phyloP scores from a whole-genome alignment of 2,888 invertebrate genomes.

The Heteromyza rotundicornis region DNA sequence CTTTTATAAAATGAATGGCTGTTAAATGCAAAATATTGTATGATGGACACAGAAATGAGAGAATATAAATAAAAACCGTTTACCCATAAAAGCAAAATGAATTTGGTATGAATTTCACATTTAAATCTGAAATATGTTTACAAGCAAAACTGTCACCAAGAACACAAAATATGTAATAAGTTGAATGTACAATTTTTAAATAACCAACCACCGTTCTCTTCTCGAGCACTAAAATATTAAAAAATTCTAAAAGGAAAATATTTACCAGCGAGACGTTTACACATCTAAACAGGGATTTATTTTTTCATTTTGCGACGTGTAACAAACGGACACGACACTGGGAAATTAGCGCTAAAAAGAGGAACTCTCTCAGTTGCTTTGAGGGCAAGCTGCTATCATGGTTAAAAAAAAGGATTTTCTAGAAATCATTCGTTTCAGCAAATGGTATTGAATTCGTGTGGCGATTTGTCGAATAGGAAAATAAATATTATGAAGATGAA shows the following conservation, averaged over 20 bases:
- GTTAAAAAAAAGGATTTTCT: too few species aligned
- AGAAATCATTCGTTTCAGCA: too few species aligned
- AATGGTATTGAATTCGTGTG: too few species aligned
- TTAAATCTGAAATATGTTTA: neutral
- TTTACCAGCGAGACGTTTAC: conserved; percentile 30
- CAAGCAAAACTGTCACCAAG: neutral
- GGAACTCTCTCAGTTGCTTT: too few species aligned
- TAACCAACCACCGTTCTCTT: conserved; percentile 13
- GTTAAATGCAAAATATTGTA: too few species aligned
- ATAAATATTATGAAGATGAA: too few species aligned
- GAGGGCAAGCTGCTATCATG: too few species aligned
- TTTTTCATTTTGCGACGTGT: conserved; percentile 12
- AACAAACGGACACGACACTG: conserved; percentile 23
- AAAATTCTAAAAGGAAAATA: conserved; percentile 21
- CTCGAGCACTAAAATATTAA: conserved; percentile 7
- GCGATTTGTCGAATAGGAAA: too few species aligned
- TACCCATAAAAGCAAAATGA: conserved; percentile 5
- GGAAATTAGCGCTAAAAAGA: neutral
- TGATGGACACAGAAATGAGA: too few species aligned
- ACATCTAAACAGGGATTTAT: conserved; percentile 11
- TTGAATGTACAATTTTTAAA: neutral
- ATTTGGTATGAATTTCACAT: neutral
- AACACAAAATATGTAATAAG: conserved; percentile 8
- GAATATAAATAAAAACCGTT: neutral
- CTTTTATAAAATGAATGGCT: too few species aligned